A percentile compares a stretch with the other conserved stretches of the same genome.
Evolutionary conservation across 2,888 invertebrate genomes (phyloP).

Genomic region (Belgica antarctica): DNA sequence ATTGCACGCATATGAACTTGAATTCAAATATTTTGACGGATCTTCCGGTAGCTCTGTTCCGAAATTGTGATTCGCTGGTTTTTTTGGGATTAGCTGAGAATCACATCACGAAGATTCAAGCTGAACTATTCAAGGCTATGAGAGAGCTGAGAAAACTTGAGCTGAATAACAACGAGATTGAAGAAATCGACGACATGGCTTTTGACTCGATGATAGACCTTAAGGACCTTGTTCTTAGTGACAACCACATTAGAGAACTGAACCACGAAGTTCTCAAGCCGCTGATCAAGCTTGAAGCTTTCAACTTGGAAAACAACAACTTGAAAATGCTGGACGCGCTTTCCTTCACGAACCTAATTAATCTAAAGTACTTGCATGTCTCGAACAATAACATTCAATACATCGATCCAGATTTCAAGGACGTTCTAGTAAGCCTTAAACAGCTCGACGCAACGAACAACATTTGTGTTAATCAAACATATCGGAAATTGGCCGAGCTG

Average conservation of each 20-base stretch:
- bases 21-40: constrained; percentile 2
- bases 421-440: constrained; percentile 8
- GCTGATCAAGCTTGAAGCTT: constrained; percentile 36
- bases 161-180: constrained; percentile 44
- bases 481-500: constrained; percentile 19
- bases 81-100: constrained; percentile 45
- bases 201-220: constrained; percentile 29
- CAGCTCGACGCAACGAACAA: constrained; percentile 33
- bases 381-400: constrained; percentile 31
- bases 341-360: neutral
- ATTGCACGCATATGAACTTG: neutral
- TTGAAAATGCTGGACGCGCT: neutral
- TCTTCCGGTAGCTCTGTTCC: constrained; percentile 27
- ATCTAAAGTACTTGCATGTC: constrained; percentile 20
- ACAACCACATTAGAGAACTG: constrained; percentile 22
- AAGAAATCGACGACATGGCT: constrained; percentile 15
- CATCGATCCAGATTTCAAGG: constrained; percentile 31
- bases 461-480: constrained; percentile 35
- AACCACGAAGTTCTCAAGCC: constrained; percentile 11
- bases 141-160: constrained; percentile 44
- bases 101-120: constrained; percentile 42
- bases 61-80: constrained; percentile 40
- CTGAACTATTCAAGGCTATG: constrained; percentile 44
- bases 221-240: constrained; percentile 31
- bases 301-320: constrained; percentile 33